These are phyloP conservation scores for Labeo catla DNA, from an alignment of 2,113 vertebrate genomes.

Conservation along the genomic window DNA sequence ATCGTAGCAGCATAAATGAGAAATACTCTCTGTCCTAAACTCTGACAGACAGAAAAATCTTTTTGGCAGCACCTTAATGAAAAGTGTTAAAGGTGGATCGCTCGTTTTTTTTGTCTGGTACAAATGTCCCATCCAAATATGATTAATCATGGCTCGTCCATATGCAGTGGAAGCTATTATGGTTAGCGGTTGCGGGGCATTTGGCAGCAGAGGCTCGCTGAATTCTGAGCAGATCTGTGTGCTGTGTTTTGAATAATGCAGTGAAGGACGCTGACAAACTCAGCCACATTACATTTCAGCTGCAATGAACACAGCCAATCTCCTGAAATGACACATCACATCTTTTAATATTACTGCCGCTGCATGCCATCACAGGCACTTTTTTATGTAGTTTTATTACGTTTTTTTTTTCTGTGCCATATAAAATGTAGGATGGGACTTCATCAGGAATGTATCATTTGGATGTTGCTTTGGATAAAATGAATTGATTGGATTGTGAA, in stretches of 20 bases:
- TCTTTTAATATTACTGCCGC: neutral
- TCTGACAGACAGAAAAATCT: neutral
- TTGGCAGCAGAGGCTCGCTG: slow-evolving; percentile 19
- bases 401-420: neutral
- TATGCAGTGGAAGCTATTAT: slow-evolving; percentile 48
- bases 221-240: slow-evolving; percentile 41
- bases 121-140: slow-evolving; percentile 41
- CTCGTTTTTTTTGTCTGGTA: slow-evolving; percentile 1
- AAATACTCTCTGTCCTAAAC: neutral
- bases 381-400: too few species aligned
- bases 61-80: slow-evolving; percentile 11
- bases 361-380: neutral
- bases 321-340: neutral
- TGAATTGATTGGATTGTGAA: neutral
- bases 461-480: neutral
- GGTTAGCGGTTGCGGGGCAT: slow-evolving; percentile 36
- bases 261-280: slow-evolving; percentile 1
- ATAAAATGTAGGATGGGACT: neutral
- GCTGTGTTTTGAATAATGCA: slow-evolving; percentile 50
- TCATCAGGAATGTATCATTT: neutral
- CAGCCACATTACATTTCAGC: neutral
- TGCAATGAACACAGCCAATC: slow-evolving; percentile 11
- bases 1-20: neutral
- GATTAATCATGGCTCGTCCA: slow-evolving; percentile 45
- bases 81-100: slow-evolving; percentile 19